These are phyloP conservation scores for Aurelia aurita complex sp. Pacific DNA, from an alignment of 30 jellyfish, hydroid and myxozoan genomes.

Conservation along the genomic window DNA sequence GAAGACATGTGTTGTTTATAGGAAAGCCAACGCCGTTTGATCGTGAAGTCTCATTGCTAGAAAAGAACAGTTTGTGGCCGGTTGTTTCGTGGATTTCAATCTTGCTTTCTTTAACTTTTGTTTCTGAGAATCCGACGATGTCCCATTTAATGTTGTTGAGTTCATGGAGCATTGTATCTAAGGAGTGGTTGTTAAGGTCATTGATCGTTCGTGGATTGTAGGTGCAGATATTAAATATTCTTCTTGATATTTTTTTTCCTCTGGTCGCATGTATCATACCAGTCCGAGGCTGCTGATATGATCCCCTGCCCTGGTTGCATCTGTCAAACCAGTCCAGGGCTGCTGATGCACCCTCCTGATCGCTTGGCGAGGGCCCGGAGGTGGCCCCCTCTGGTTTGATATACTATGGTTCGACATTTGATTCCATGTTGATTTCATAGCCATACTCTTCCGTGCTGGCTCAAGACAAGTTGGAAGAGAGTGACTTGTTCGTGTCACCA, in stretches of 20 bases:
- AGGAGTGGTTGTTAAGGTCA: slow-evolving; percentile 8
- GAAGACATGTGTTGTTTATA: neutral
- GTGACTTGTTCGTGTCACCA: slow-evolving; percentile 43
- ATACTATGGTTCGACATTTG: slow-evolving; percentile 36
- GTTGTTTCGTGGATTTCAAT: slow-evolving; percentile 29
- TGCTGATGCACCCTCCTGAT: slow-evolving; percentile 66
- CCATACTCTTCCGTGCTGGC: slow-evolving; percentile 53
- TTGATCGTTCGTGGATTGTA: slow-evolving; percentile 22
- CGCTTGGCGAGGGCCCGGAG: slow-evolving; percentile 62
- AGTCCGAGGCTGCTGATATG: slow-evolving; percentile 61
- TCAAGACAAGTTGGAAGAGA: slow-evolving; percentile 54
- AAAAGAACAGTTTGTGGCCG: slow-evolving; percentile 43
- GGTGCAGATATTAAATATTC: slow-evolving; percentile 14
- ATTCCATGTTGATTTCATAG: slow-evolving; percentile 32
- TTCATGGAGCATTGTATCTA: slow-evolving; percentile 28
- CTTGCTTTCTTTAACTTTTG: slow-evolving; percentile 20
- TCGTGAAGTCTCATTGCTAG: slow-evolving; percentile 42
- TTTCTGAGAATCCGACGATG: slow-evolving; percentile 43
- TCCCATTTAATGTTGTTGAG: slow-evolving; percentile 43
- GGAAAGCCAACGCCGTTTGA: slow-evolving; percentile 41
- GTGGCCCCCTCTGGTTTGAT: slow-evolving; percentile 56
- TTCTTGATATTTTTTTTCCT: slow-evolving; percentile 21
- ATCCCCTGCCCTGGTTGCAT: slow-evolving; percentile 39
- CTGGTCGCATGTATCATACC: slow-evolving; percentile 53
- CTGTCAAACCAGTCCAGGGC: slow-evolving; percentile 62